These are phyloP conservation scores for Ageneiosus marmoratus DNA, from an alignment of 2,113 vertebrate species.

Conservation along the genomic window DNA sequence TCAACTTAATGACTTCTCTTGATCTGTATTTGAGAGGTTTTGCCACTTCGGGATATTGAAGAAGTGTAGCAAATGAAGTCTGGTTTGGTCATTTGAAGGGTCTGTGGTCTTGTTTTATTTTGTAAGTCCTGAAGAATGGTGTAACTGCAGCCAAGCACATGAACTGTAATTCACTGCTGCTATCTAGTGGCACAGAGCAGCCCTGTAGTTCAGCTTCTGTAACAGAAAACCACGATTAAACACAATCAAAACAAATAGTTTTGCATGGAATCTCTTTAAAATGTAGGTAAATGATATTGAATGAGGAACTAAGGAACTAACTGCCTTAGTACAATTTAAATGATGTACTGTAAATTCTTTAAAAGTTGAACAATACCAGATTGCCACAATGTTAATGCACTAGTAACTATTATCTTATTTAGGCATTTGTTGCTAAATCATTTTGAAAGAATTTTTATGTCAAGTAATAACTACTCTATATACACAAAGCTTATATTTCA, in stretches of 20 bases:
- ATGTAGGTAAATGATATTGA: background rate
- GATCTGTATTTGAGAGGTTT: background rate
- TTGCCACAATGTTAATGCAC: background rate
- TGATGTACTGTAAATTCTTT: background rate
- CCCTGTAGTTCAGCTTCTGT: background rate
- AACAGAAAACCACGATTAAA: background rate
- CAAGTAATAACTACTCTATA: background rate
- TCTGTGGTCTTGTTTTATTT: background rate
- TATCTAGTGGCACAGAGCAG: background rate
- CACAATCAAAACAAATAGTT: too few relatives aligned
- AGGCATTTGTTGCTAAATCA: background rate
- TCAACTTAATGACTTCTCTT: background rate
- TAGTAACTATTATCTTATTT: background rate
- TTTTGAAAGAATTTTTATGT: background rate
- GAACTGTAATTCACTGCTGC: slow-evolving; percentile 12
- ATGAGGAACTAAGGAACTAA: background rate
- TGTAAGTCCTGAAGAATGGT: background rate
- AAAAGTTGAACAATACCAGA: background rate
- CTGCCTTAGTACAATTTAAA: background rate
- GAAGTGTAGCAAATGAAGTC: background rate
- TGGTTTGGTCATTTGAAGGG: background rate
- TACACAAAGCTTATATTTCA: too few relatives aligned
- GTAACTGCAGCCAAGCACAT: background rate
- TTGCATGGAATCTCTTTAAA: background rate
- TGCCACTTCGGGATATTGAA: background rate